Percentiles rank a stretch among this genome's conserved stretches.
These are phyloP conservation scores for Aegotheles bennettii DNA, from an alignment of 2,113 vertebrate species.

Conservation along the genomic window DNA sequence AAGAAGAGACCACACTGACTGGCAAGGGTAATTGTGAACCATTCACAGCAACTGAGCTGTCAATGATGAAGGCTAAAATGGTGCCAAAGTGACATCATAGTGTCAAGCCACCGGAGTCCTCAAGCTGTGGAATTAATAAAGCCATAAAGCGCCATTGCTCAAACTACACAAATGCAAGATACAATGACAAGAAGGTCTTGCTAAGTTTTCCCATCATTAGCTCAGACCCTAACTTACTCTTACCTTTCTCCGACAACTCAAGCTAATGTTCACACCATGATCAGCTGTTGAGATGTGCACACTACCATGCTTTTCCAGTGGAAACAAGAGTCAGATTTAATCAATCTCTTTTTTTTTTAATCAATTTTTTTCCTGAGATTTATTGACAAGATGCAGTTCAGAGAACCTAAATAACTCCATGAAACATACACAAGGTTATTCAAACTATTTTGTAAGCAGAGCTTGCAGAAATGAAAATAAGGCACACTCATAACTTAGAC, in stretches of 20 bases:
- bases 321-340: neutral
- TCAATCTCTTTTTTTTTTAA: no score
- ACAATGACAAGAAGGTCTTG: neutral
- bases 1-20: neutral
- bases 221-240: neutral
- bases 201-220: neutral
- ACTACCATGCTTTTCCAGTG: neutral
- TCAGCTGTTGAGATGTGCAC: neutral
- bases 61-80: neutral
- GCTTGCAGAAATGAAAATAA: neutral
- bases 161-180: neutral
- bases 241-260: neutral
- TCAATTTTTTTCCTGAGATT: neutral
- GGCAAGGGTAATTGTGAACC: neutral
- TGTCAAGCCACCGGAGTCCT: neutral
- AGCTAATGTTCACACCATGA: rapidly evolving
- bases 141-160: neutral
- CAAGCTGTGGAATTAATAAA: neutral
- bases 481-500: rapidly evolving
- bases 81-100: neutral
- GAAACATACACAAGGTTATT: neutral
- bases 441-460: neutral
- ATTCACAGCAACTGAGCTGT: neutral
- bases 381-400: neutral
- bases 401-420: neutral